Conservation (phyloP, 2,113 vertebrate genomes). For the Pseudonaja textilis region DNA sequence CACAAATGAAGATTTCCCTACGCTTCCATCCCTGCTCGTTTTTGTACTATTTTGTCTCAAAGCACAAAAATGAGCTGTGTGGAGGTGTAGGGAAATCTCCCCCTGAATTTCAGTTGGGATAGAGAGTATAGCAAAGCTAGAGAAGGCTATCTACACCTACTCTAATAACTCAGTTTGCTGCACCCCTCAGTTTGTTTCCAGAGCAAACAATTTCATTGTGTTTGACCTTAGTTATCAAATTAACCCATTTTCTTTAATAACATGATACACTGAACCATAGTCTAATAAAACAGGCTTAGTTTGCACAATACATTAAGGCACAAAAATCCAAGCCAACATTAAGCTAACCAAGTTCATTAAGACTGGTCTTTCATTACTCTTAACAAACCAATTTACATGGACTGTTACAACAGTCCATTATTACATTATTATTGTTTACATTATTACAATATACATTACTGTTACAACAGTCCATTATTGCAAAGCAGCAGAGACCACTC, state of each 20-base stretch:
- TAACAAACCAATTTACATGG: neutral
- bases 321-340: neutral
- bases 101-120: too few relatives aligned
- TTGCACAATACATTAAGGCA: neutral
- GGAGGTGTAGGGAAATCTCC: neutral
- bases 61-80: neutral
- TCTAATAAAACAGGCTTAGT: neutral
- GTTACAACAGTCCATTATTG: neutral
- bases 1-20: neutral
- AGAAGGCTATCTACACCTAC: neutral
- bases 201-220: neutral
- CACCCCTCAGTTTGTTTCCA: neutral
- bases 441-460: too few relatives aligned
- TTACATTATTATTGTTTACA: too few relatives aligned
- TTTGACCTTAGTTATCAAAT: neutral
- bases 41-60: neutral
- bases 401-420: neutral
- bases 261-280: neutral
- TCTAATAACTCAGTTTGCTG: neutral
- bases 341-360: neutral
- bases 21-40: too few relatives aligned
- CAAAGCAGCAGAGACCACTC: neutral
- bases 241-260: neutral
- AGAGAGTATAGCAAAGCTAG: neutral
- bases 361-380: neutral